These are phyloP conservation scores for Pseudachorutes palmiensis DNA, from an alignment of 1,140 invertebrate species.

Conservation along the genomic window DNA sequence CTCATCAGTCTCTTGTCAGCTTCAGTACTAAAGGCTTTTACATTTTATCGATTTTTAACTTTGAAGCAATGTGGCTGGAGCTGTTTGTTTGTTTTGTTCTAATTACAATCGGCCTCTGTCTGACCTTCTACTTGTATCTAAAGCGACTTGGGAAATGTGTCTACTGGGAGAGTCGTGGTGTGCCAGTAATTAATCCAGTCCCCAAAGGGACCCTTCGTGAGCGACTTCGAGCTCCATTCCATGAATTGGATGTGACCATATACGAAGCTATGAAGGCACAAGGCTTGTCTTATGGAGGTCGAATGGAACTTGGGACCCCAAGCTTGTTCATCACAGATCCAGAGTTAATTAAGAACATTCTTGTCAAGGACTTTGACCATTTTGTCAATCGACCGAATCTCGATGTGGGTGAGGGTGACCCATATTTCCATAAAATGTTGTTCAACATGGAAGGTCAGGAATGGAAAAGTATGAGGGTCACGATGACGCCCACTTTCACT, in stretches of 20 bases:
- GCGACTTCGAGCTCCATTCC: not conserved
- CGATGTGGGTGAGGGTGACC: slow-evolving; percentile 37
- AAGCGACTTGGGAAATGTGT: slow-evolving; percentile 23
- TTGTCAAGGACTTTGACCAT: slow-evolving; percentile 48
- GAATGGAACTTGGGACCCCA: slow-evolving; percentile 7
- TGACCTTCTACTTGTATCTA: not conserved
- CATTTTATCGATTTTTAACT: no score
- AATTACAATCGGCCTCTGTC: not conserved
- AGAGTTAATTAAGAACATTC: slow-evolving; percentile 36
- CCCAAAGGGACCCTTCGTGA: not conserved
- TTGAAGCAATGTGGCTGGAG: no score
- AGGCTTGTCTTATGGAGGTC: not conserved
- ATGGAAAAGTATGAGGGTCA: slow-evolving; percentile 40
- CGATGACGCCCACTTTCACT: slow-evolving; percentile 41
- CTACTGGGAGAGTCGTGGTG: slow-evolving; percentile 9
- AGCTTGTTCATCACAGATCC: slow-evolving; percentile 13
- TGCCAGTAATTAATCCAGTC: not conserved
- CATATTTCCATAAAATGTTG: slow-evolving; percentile 13
- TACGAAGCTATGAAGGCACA: not conserved
- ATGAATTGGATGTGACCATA: not conserved
- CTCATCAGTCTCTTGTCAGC: no score
- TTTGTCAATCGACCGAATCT: slow-evolving; percentile 44
- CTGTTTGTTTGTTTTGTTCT: not conserved
- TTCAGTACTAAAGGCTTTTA: no score
- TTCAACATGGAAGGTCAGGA: slow-evolving; percentile 27